Evolutionary conservation across 2,888 invertebrate genomes (phyloP).

Genomic region (Amiota mariae): DNA sequence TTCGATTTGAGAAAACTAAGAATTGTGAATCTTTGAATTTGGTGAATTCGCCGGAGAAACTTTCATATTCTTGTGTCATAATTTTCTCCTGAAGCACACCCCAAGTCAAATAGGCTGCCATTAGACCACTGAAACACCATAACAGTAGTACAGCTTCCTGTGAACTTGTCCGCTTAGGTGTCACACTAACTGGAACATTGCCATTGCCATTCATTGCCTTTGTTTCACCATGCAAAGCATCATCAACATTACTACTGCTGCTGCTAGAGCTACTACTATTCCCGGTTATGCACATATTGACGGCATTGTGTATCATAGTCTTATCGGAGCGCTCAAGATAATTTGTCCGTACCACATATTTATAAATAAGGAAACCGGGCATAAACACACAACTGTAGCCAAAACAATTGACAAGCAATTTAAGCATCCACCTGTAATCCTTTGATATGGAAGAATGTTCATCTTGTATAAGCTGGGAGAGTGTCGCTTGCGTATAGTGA

Average conservation of each 20-base stretch:
- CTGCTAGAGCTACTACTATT: conserved; percentile 65
- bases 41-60: conserved; percentile 77
- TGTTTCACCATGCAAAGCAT: conserved; percentile 71
- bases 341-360: conserved; percentile 84
- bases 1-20: conserved; percentile 94
- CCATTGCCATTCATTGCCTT: conserved; percentile 38
- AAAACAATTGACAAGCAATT: conserved; percentile 84
- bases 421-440: conserved; percentile 83
- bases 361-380: conserved; percentile 88
- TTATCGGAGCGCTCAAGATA: conserved; percentile 81
- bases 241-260: conserved; percentile 57
- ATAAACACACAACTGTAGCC: conserved; percentile 92
- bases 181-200: conserved; percentile 4
- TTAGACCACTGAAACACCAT: conserved; percentile 91
- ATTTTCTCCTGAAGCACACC: conserved; percentile 98
- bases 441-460: conserved; percentile 65
- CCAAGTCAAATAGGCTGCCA: conserved; percentile 94
- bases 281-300: conserved; percentile 71
- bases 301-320: conserved; percentile 64
- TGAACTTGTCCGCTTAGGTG: conserved; percentile 74
- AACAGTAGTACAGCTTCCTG: conserved; percentile 78
- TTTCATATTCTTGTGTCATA: conserved; percentile 89
- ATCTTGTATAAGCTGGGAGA: conserved; percentile 73
- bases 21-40: conserved; percentile 96
- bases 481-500: conserved; percentile 62